Base-by-base conservation (phyloP, 2,888 invertebrate genomes). In the Lithophane ornitopus region DNA sequence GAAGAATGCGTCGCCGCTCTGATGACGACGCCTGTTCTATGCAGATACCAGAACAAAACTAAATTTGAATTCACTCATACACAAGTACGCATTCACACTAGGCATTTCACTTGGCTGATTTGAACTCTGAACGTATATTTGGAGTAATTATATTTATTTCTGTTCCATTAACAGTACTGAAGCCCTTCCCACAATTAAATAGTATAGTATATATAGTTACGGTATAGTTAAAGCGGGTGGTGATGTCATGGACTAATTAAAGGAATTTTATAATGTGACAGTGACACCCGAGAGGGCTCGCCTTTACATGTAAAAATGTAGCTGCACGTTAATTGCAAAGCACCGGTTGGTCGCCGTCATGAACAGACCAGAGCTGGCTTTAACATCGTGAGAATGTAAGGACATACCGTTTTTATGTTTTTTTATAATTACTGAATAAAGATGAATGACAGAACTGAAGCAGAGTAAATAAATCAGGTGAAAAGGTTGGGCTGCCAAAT, bases 181-280 rank as follows among this genome's bases (percentile, higher is more conserved):
- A 68, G n/a, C 76, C 78, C 75, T 82, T 81, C 49, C 56, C 72
- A 70, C 75, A 73, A 28, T 84, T 68, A 63, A 61, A 78, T 76
- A n/a, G n/a, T n/a, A n/a, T n/a, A n/a, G n/a, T n/a, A n/a, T n/a
- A n/a, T n/a, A n/a, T n/a, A n/a, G n/a, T n/a, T n/a, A 68, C 56
- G 66, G 54, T 41, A 65, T 68, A 76, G 70, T 79, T 79, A 66
- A 78, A 80, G 67, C 69, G 81, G 70, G 76, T 76, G 85, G 85
- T 93, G 93, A 92, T 91, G 89, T 92, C 91, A 93, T 88, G 81
- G 84, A 87, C 90, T 90, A 90, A 91, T 91, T 89, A 89, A 90
- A 89, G 82, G 86, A 85, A 89, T 89, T 89, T 87, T 81, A 86
- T 86, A 88, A 82, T 85, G 84, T 86, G 87, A 79, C 84, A 89